These are phyloP conservation scores for Cyclophora albipunctata DNA, from an alignment of 2,888 invertebrate genomes.

Conservation along the genomic window DNA sequence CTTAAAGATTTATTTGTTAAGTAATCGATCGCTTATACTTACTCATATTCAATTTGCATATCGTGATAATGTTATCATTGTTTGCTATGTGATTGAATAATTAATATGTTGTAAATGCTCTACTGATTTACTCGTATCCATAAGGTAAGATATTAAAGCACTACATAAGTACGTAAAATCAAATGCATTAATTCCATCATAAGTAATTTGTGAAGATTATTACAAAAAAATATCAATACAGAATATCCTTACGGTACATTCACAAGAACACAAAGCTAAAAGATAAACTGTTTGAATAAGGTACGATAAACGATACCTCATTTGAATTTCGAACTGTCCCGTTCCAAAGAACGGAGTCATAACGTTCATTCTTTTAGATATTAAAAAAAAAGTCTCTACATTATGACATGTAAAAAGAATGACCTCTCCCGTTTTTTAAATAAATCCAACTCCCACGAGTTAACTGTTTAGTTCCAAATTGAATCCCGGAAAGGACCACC, in stretches of 20 bases:
- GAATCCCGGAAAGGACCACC: conserved; percentile 44
- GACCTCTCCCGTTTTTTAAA: conserved; percentile 22
- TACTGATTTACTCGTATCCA: too few relatives aligned
- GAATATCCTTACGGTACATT: too few relatives aligned
- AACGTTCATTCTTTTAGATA: neutral
- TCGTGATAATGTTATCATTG: conserved; percentile 5
- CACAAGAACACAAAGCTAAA: too few relatives aligned
- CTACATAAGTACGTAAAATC: too few relatives aligned
- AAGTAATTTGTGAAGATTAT: too few relatives aligned
- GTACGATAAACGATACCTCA: neutral
- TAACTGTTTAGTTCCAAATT: conserved; percentile 17
- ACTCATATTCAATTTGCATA: conserved; percentile 16
- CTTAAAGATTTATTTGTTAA: conserved; percentile 23
- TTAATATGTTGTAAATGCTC: too few relatives aligned
- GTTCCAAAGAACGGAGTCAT: neutral
- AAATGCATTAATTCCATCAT: too few relatives aligned
- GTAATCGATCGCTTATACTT: conserved; percentile 23
- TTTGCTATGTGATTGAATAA: too few relatives aligned
- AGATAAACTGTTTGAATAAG: too few relatives aligned
- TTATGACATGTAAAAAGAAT: conserved; percentile 15
- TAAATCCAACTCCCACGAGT: conserved; percentile 28
- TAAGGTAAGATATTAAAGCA: too few relatives aligned
- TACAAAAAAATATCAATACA: too few relatives aligned
- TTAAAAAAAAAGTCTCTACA: conserved; percentile 9
- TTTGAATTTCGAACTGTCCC: neutral